Conservation (phyloP, 2,113 vertebrate species). For the Crotalus viridis region DNA sequence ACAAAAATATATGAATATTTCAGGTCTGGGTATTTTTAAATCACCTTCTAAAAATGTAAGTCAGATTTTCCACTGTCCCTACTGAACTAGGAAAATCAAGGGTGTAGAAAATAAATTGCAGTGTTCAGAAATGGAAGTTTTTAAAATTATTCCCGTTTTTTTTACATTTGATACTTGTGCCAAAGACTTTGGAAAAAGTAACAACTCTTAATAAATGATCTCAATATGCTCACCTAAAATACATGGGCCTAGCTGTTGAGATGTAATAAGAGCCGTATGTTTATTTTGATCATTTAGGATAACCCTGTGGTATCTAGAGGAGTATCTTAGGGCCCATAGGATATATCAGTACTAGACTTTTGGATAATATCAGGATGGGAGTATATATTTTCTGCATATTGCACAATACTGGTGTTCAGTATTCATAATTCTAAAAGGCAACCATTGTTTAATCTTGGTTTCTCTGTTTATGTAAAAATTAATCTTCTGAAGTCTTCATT, state of each 20-base stretch:
- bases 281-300: not conserved
- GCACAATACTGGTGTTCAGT: not conserved
- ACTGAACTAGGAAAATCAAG: conserved; percentile 61
- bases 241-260: not conserved
- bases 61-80: conserved; percentile 38
- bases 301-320: not conserved
- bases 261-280: not conserved
- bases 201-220: not conserved
- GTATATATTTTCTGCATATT: not conserved
- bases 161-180: not conserved
- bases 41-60: conserved; percentile 38
- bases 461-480: not conserved
- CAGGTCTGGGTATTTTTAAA: conserved; percentile 40
- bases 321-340: not conserved
- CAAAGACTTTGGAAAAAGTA: conserved; percentile 1
- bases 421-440: not conserved
- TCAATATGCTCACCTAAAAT: not conserved
- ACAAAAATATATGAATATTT: conserved; percentile 34
- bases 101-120: conserved; percentile 35
- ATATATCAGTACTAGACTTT: not conserved
- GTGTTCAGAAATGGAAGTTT: conserved; percentile 30
- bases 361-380: not conserved
- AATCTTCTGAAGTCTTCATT: conserved; percentile 15
- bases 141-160: not conserved
- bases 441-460: not conserved